Percentiles rank a stretch among this genome's conserved stretches.
phyloP scores from a whole-genome alignment of 1,140 invertebrate genomes.

The Papilio glaucus region DNA sequence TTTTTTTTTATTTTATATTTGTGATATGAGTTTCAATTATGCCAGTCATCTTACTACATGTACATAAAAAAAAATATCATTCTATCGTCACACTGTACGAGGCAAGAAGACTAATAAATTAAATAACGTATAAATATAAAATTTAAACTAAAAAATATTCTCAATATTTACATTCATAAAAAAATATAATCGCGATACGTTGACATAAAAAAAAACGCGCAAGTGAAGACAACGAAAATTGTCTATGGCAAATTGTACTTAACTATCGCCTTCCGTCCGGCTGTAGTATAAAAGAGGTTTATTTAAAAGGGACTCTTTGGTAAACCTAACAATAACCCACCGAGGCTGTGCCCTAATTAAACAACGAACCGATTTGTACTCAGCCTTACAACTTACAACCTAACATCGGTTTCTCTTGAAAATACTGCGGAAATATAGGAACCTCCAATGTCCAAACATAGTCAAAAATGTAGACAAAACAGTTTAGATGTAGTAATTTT shows the following conservation, averaged over 20 bases:
- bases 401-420: not conserved
- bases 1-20: not conserved
- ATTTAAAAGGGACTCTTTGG: slow-evolving; percentile 50
- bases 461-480: slow-evolving; percentile 31
- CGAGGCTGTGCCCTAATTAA: not conserved
- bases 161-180: slow-evolving; percentile 54
- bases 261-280: slow-evolving; percentile 52
- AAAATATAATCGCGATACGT: slow-evolving; percentile 47
- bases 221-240: slow-evolving; percentile 48
- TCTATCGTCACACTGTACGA: slow-evolving; percentile 22
- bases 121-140: slow-evolving; percentile 51
- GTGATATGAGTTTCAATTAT: slow-evolving; percentile 12
- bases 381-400: not conserved
- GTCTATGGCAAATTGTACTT: slow-evolving; percentile 75
- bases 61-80: slow-evolving; percentile 16
- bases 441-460: slow-evolving; percentile 15
- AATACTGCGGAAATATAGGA: not conserved
- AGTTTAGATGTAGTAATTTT: not conserved
- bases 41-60: slow-evolving; percentile 2
- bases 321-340: slow-evolving; percentile 50
- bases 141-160: slow-evolving; percentile 49
- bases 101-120: slow-evolving; percentile 49
- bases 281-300: slow-evolving; percentile 41
- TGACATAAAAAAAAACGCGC: slow-evolving; percentile 58
- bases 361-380: not conserved